Base-by-base conservation (phyloP, 2,888 invertebrate genomes). In the Philonicus albiceps region DNA sequence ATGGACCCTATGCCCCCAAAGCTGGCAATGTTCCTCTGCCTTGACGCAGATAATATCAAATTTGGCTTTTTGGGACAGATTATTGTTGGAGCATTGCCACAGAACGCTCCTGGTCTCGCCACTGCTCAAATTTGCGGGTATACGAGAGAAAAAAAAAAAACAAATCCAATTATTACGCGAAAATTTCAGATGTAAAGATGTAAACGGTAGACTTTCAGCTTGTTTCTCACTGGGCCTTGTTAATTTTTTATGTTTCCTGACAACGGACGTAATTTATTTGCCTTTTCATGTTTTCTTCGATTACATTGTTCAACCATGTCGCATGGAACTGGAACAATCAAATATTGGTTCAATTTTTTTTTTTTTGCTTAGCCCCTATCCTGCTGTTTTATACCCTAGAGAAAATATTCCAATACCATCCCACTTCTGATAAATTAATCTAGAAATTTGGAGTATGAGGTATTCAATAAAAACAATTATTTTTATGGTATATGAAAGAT, bases 31-130 rank as follows among this genome's bases (percentile, higher is more conserved):
- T n/a, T 49, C 6, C 49, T 49, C 49, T n/a, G 49, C 16, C 16
- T 49, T 49, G 49, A 78, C 49, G 78, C 31, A 27, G 78, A 78
- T 78, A 78, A 78, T 78, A 78, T 78, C 43, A 78, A 78, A 78
- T 49, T 78, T 78, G 78, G 49, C 78, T 78, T 40, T 76, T 40
- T 16, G 49, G 53, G 78, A 49, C 78, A 78, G 78, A 49, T 78
- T 78, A 27, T 78, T 78, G 53, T 49, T 78, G 78, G 78, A 78
- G n/a, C 30, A 78, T 49, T 53, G 78, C 49, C 78, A 78, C 30
- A 30, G 43, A 49, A n/a, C 64, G 49, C 11, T 37, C 37, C 2
- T 37, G 8, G 6, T 37, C 11, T n/a, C 40, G n/a, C 64, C 27
- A 3, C 64, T 64, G 19, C 19, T 27, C 19, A 64, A 27, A 22